A percentile compares a stretch with the other conserved stretches of the same genome.
These are phyloP conservation scores for Amiota mariae DNA, from an alignment of 2,888 invertebrate species.

Conservation along the genomic window DNA sequence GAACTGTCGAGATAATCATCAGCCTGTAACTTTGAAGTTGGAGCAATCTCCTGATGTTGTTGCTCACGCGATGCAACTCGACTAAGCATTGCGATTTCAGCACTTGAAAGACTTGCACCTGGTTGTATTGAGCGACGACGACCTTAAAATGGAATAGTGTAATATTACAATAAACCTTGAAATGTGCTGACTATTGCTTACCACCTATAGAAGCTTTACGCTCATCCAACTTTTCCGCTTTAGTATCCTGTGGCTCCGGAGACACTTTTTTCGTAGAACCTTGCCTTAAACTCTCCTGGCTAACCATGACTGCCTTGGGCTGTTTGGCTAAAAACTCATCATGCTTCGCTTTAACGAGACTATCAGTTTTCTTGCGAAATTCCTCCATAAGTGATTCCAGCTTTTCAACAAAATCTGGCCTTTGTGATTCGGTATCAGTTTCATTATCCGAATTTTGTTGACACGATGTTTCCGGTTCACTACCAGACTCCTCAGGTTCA, in stretches of 20 bases:
- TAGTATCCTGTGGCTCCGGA: constrained; percentile 11
- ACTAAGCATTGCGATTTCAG: constrained; percentile 77
- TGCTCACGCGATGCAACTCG: constrained; percentile 75
- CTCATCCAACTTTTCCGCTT: constrained; percentile 50
- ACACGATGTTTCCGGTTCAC: constrained; percentile 76
- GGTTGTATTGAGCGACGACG: constrained; percentile 78
- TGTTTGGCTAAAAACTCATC: constrained; percentile 76
- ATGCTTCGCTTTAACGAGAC: constrained; percentile 78
- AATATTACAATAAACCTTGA: constrained; percentile 8
- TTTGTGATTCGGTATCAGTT: constrained; percentile 75
- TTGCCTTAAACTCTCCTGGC: constrained; percentile 66
- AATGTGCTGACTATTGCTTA: constrained; percentile 39
- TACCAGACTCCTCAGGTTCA: constrained; percentile 78
- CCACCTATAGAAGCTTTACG: constrained; percentile 57
- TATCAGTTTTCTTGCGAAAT: constrained; percentile 82
- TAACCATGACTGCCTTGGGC: constrained; percentile 72
- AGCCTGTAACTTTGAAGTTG: constrained; percentile 44
- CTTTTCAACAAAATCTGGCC: constrained; percentile 82
- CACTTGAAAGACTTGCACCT: constrained; percentile 77
- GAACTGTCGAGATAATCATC: constrained; percentile 69
- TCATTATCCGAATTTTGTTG: constrained; percentile 73
- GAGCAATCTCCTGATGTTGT: constrained; percentile 39
- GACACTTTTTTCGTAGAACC: constrained; percentile 46
- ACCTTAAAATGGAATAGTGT: constrained; percentile 46
- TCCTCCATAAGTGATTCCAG: constrained; percentile 82